phyloP scores from a whole-genome alignment of 1,140 invertebrate genomes.

The Drosophila sturtevanti region DNA sequence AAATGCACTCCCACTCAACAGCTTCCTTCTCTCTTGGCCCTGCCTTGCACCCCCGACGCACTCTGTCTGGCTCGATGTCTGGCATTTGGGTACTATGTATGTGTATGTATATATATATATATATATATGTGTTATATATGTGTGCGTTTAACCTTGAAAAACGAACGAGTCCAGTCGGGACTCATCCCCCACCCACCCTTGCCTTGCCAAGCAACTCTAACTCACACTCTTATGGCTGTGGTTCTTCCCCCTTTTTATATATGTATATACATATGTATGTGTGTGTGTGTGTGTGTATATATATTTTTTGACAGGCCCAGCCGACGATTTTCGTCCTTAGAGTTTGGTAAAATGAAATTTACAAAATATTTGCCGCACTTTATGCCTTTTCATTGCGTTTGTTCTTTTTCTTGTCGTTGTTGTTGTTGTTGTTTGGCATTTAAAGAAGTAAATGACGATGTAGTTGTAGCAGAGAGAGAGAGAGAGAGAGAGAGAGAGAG shows the following conservation, averaged over 20 bases:
- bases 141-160: constrained; percentile 77
- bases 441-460: constrained; percentile 1
- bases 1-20: constrained; percentile 77
- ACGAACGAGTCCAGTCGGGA: constrained; percentile 77
- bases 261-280: constrained; percentile 16
- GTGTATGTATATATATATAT: constrained; percentile 32
- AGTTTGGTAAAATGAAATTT: constrained; percentile 73
- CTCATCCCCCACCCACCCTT: constrained; percentile 28
- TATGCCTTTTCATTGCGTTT: constrained; percentile 13
- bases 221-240: background rate
- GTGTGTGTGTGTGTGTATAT: constrained; percentile 13
- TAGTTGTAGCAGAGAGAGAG: constrained; percentile 21
- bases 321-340: constrained; percentile 71
- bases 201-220: background rate
- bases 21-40: constrained; percentile 23
- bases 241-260: constrained; percentile 15
- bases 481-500: background rate
- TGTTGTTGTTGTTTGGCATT: constrained; percentile 1
- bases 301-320: constrained; percentile 49
- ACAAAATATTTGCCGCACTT: constrained; percentile 57
- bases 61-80: constrained; percentile 71
- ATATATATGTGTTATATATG: constrained; percentile 18
- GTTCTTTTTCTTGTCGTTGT: constrained; percentile 11
- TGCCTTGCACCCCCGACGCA: constrained; percentile 50
- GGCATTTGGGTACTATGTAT: constrained; percentile 65